Conservation (phyloP, 2,797 vertebrate species). For the Spheniscus humboldti region DNA sequence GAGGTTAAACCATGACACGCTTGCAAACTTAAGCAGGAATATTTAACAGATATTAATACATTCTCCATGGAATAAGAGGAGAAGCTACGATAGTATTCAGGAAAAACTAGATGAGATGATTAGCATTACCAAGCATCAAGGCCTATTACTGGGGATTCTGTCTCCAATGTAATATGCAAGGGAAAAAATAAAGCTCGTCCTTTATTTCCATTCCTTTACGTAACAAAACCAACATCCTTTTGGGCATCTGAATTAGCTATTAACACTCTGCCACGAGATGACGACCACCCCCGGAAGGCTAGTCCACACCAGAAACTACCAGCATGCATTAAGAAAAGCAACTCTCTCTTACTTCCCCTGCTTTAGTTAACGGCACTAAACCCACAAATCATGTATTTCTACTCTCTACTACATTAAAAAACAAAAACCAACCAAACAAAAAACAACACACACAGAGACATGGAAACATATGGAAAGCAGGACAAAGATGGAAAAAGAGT, state of each 20-base stretch:
- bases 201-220: neutral
- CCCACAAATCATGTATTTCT: neutral
- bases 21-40: neutral
- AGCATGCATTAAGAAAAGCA: neutral
- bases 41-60: neutral
- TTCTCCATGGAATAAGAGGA: neutral
- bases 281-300: neutral
- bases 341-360: neutral
- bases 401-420: neutral
- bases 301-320: neutral
- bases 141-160: neutral
- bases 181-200: neutral
- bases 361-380: neutral
- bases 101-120: neutral
- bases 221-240: neutral
- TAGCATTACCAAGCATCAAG: neutral
- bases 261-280: neutral
- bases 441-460: neutral
- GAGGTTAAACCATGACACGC: no score
- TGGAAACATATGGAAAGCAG: neutral
- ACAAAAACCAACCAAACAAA: no score
- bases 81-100: neutral
- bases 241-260: neutral
- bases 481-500: neutral
- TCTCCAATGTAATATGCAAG: neutral